Percentiles rank a stretch among this genome's conserved stretches.
phyloP scores from a whole-genome alignment of 2,888 invertebrate species.

The Bombylius discolor region DNA sequence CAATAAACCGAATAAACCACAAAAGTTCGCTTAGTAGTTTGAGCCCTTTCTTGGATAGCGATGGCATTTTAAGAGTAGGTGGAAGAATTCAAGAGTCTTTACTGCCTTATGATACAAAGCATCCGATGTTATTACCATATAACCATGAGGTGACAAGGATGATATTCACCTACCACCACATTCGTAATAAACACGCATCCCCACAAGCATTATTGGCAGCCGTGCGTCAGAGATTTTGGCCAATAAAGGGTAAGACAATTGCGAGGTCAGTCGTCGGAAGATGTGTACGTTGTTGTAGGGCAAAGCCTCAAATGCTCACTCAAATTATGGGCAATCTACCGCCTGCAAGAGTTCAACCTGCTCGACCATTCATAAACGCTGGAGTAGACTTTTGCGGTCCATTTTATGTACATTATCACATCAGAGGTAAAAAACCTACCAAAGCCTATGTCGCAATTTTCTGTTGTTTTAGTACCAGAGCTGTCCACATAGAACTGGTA shows the following conservation, averaged over 20 bases:
- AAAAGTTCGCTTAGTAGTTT: too few relatives aligned
- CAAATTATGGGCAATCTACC: constrained; percentile 21
- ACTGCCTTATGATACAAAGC: too few relatives aligned
- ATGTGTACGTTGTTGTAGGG: constrained; percentile 12
- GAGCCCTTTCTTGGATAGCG: too few relatives aligned
- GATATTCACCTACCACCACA: too few relatives aligned
- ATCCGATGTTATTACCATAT: too few relatives aligned
- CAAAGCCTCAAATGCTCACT: constrained; percentile 7
- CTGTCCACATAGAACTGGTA: constrained; percentile 9
- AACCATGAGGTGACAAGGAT: too few relatives aligned
- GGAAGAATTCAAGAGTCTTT: too few relatives aligned
- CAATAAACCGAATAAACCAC: too few relatives aligned
- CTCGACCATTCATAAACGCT: constrained; percentile 8
- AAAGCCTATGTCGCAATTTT: constrained; percentile 11
- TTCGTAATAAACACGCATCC: too few relatives aligned
- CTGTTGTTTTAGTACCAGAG: constrained; percentile 11
- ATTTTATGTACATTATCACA: constrained; percentile 2
- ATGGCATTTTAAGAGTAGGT: too few relatives aligned
- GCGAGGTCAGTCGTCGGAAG: constrained; percentile 9
- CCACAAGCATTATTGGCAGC: too few relatives aligned
- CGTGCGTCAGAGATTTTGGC: constrained; percentile 14
- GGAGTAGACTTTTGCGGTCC: constrained; percentile 10
- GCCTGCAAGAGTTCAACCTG: constrained; percentile 4
- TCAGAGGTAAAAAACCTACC: constrained; percentile 4
- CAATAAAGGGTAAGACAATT: constrained; percentile 11